Percentiles rank a stretch among this genome's conserved stretches.
phyloP scores from a whole-genome alignment of 2,888 invertebrate species.

The Leptopilina syphax region DNA sequence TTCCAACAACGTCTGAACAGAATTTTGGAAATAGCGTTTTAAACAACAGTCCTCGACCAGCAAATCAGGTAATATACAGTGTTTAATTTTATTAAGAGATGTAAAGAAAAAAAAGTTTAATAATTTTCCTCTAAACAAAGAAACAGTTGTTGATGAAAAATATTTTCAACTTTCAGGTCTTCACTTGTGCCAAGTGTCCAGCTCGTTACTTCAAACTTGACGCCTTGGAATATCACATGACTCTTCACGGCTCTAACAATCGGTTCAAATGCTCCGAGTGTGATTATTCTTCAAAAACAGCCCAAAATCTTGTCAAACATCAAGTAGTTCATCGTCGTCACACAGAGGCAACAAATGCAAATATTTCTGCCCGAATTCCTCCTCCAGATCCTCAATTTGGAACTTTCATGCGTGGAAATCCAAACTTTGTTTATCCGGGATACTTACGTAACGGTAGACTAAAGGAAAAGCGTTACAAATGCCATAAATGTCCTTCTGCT shows the following conservation, averaged over 20 bases:
- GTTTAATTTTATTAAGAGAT: not conserved
- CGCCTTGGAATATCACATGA: constrained; percentile 84
- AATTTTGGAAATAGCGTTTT: constrained; percentile 6
- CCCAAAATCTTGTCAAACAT: constrained; percentile 84
- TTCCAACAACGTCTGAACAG: constrained; percentile 25
- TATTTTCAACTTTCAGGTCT: constrained; percentile 62
- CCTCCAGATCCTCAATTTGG: constrained; percentile 84
- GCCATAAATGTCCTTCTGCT: constrained; percentile 91
- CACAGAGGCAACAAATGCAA: constrained; percentile 50
- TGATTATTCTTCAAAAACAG: constrained; percentile 84
- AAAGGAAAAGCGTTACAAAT: constrained; percentile 88
- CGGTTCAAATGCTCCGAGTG: constrained; percentile 85
- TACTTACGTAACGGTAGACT: constrained; percentile 85
- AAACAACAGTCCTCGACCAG: constrained; percentile 39
- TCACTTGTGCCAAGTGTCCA: constrained; percentile 82
- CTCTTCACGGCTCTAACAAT: constrained; percentile 82
- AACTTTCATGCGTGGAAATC: constrained; percentile 85
- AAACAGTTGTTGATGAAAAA: not conserved
- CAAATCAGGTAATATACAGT: constrained; percentile 23
- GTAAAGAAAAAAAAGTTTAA: not conserved
- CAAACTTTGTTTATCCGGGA: constrained; percentile 87
- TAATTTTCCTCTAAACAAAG: not conserved
- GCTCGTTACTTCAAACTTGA: constrained; percentile 86
- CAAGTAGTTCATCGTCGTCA: constrained; percentile 78
- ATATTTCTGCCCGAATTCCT: constrained; percentile 64